These are phyloP conservation scores for Poeciliopsis paucimaculata DNA, from an alignment of 2,797 vertebrate genomes.

Conservation along the genomic window DNA sequence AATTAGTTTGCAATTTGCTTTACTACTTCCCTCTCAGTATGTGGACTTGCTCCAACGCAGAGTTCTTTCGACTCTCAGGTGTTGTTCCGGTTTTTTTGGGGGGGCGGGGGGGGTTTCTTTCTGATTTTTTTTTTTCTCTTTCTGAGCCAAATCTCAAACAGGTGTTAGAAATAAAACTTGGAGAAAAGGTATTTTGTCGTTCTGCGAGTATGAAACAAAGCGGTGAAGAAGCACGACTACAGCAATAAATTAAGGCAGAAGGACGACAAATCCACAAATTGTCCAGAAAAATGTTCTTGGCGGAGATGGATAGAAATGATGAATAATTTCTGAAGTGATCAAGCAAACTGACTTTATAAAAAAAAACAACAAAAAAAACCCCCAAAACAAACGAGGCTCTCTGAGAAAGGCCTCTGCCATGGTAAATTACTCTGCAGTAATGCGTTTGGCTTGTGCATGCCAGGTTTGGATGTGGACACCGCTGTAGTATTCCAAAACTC, in stretches of 20 bases:
- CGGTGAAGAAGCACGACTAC: not conserved
- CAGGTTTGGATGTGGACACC: not conserved
- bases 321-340: not conserved
- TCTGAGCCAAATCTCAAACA: constrained; percentile 43
- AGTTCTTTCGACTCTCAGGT: constrained; percentile 20
- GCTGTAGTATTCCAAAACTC: not conserved
- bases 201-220: not conserved
- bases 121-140: constrained; percentile 13
- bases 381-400: not conserved
- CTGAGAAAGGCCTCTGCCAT: not conserved
- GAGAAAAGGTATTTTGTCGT: constrained; percentile 1
- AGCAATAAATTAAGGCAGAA: not conserved
- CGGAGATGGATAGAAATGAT: not conserved
- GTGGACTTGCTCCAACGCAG: constrained; percentile 38
- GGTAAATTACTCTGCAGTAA: not conserved
- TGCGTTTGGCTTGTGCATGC: not conserved
- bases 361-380: not conserved
- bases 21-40: constrained; percentile 64
- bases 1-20: constrained; percentile 65
- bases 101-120: too few relatives aligned
- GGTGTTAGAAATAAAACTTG: constrained; percentile 56
- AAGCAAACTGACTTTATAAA: not conserved
- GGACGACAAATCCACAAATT: not conserved
- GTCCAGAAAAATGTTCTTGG: not conserved
- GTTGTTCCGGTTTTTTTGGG: constrained; percentile 17